phyloP scores from a whole-genome alignment of 2,888 invertebrate genomes.

The Blastobasis lacticolella region DNA sequence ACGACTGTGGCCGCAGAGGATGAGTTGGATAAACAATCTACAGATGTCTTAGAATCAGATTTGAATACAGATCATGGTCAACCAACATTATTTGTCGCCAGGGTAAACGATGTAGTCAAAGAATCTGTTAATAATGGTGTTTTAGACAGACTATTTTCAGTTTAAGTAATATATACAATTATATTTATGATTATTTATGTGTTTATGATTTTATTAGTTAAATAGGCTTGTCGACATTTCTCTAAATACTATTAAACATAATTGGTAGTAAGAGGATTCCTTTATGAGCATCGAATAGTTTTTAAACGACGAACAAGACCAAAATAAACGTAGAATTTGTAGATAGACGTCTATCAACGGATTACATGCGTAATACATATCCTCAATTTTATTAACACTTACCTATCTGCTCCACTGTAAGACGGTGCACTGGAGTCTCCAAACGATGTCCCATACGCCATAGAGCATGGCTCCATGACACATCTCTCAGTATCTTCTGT shows the following conservation, averaged over 20 bases:
- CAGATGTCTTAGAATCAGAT: slow-evolving; percentile 19
- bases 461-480: slow-evolving; percentile 83
- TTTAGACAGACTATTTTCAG: slow-evolving; percentile 30
- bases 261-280: too few species aligned
- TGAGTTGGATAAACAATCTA: slow-evolving; percentile 25
- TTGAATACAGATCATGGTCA: slow-evolving; percentile 19
- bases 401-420: slow-evolving; percentile 57
- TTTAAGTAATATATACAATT: too few species aligned
- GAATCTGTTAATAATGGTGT: slow-evolving; percentile 42
- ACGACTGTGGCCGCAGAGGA: slow-evolving; percentile 34
- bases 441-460: slow-evolving; percentile 74
- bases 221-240: too few species aligned
- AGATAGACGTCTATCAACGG: too few species aligned
- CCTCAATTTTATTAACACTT: slow-evolving; percentile 11
- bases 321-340: slow-evolving; percentile 14
- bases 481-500: slow-evolving; percentile 87
- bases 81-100: slow-evolving; percentile 27
- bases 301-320: slow-evolving; percentile 4
- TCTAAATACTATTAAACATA: too few species aligned
- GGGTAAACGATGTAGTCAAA: slow-evolving; percentile 48
- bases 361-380: too few species aligned
- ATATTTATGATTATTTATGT: too few species aligned
- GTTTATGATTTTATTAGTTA: too few species aligned
- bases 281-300: too few species aligned
- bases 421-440: slow-evolving; percentile 62